Conservation (phyloP, 2,113 vertebrate genomes). For the Onychostruthus taczanowskii region DNA sequence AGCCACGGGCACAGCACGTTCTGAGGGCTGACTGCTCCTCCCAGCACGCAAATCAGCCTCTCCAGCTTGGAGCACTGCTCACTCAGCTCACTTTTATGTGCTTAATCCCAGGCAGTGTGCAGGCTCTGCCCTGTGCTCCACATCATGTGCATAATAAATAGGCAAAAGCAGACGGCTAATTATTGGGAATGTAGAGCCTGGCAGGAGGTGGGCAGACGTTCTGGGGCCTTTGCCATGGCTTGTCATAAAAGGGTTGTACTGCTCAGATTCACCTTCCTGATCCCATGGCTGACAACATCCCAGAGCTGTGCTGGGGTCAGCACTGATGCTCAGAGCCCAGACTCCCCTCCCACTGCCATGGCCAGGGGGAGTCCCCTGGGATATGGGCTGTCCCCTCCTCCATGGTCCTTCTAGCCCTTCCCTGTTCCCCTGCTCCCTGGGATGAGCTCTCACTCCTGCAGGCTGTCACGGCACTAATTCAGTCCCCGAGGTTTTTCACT, state of each 20-base stretch:
- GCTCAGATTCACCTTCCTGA: neutral
- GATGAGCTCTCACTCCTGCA: neutral
- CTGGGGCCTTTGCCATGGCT: neutral
- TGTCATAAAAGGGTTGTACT: neutral
- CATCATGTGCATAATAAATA: neutral
- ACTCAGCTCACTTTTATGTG: neutral
- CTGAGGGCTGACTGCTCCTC: accelerated
- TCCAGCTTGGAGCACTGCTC: neutral
- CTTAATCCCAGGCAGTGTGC: neutral
- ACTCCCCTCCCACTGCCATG: neutral
- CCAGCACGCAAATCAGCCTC: accelerated
- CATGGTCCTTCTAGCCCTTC: neutral
- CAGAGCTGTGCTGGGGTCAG: neutral
- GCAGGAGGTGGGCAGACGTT: neutral
- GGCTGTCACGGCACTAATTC: neutral
- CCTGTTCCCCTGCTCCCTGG: neutral
- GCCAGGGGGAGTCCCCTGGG: neutral
- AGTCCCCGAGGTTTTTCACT: neutral
- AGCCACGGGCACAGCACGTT: accelerated
- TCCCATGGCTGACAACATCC: neutral
- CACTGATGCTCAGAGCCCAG: neutral
- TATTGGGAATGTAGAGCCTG: neutral
- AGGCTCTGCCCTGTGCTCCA: neutral
- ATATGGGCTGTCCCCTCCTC: neutral
- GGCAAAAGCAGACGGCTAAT: neutral